These are phyloP conservation scores for Pandion haliaetus DNA, from an alignment of 2,113 vertebrate genomes.

Conservation along the genomic window DNA sequence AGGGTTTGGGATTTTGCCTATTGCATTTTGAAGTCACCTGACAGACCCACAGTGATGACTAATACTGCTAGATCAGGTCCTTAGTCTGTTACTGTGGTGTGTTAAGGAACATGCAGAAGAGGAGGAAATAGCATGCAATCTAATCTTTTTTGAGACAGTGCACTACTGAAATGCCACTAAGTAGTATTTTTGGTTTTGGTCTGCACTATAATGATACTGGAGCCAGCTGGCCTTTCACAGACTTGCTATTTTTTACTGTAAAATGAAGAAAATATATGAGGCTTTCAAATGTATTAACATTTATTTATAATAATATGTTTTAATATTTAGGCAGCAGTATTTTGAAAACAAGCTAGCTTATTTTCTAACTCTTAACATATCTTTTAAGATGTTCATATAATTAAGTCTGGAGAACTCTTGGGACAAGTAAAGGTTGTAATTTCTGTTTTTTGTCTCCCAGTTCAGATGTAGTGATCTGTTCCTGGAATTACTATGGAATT, in stretches of 20 bases:
- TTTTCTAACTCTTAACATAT: neutral
- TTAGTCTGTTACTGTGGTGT: neutral
- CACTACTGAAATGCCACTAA: neutral
- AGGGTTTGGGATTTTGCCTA: neutral
- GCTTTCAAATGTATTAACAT: neutral
- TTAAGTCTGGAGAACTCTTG: neutral
- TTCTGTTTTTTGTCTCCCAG: neutral
- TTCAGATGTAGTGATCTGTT: neutral
- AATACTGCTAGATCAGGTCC: neutral
- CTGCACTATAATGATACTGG: neutral
- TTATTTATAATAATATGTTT: neutral
- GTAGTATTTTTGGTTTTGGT: neutral
- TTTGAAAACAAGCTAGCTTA: neutral
- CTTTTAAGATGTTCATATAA: neutral
- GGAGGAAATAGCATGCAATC: neutral
- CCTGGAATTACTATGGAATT: neutral
- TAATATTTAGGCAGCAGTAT: neutral
- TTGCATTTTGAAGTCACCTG: neutral
- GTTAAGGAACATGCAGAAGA: neutral
- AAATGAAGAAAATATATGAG: neutral
- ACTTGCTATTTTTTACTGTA: neutral
- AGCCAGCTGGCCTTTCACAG: neutral
- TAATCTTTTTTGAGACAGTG: neutral
- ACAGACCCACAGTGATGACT: neutral
- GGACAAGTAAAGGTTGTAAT: neutral